Evolutionary conservation across 2,888 invertebrate genomes (phyloP), one percentile per base, ranked within the genome.

Genomic region (Tigriopus californicus): DNA sequence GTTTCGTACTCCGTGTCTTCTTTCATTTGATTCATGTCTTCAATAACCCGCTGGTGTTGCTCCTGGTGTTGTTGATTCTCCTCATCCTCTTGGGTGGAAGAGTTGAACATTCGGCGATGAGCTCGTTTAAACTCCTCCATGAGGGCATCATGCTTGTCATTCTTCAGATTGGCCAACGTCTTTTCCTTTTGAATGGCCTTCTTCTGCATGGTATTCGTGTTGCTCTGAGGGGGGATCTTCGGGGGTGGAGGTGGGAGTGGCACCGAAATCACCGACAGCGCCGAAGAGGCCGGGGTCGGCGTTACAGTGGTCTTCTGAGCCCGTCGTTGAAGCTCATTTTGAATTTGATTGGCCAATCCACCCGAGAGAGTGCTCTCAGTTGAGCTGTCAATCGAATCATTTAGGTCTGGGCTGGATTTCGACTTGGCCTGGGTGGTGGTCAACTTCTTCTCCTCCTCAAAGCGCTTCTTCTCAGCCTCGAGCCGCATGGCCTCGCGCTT

Each of bases 61-160:
- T 41, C 41, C 13, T 41, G 41, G 13, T 13, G 44, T 15, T 44
- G 15, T 3, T 44, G 15, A 15, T 44, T 11, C 44, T 44, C 44
- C 10, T 44, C 44, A 44, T n/a, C 18, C 10, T 44, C 44, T 10
- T n/a, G 4, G 10, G 44, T 15, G 18, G 44, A 44, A 18, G n/a
- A 15, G 44, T n/a, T 54, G 40, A 89, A 89, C 88, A 89, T 89
- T 74, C 83, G 85, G 66, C 81, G 78, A 71, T 89, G 88, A 6
- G 86, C 87, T 67, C 82, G 81, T 70, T 85, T 85, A 70, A 89
- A 89, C 72, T 89, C 89, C 70, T 87, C 83, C 83, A 89, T 89
- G 63, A 89, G 72, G 66, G 67, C 62, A 20, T 62, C 61, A 51
- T 42, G 60, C 12, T 58, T 24, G 18, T 12, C 54, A 57, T 53